phyloP scores from a whole-genome alignment of 2,113 vertebrate genomes.

The Shinisaurus crocodilurus region DNA sequence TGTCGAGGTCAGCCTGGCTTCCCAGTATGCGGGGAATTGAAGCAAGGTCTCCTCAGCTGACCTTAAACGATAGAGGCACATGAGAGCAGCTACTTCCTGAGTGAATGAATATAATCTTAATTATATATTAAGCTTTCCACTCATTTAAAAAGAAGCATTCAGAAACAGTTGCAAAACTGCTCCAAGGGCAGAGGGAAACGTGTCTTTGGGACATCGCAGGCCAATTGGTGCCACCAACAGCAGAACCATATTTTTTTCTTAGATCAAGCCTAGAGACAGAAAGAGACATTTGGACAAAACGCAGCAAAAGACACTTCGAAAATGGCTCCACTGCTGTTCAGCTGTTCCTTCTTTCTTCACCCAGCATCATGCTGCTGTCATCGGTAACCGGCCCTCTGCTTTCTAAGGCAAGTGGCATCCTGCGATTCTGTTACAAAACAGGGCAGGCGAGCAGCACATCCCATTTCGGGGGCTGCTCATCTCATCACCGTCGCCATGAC shows the following conservation, averaged over 20 bases:
- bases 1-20: too few relatives aligned
- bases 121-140: background rate
- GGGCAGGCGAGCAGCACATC: fast-evolving
- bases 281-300: too few relatives aligned
- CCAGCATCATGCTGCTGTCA: too few relatives aligned
- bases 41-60: too few relatives aligned
- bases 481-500: background rate
- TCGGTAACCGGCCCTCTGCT: background rate
- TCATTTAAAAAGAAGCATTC: background rate
- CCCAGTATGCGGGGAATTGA: too few relatives aligned
- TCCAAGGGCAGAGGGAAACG: background rate
- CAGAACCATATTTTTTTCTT: background rate
- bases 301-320: too few relatives aligned
- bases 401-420: too few relatives aligned
- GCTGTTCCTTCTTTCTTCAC: too few relatives aligned
- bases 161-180: background rate
- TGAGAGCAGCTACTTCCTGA: too few relatives aligned
- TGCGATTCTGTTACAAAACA: background rate
- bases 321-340: too few relatives aligned
- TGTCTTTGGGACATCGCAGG: background rate
- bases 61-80: too few relatives aligned
- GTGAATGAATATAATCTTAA: background rate
- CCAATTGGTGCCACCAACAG: background rate
- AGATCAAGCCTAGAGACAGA: too few relatives aligned
- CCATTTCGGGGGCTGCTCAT: background rate